phyloP scores from a whole-genome alignment of 2,888 invertebrate genomes.

The Elysia crispata region DNA sequence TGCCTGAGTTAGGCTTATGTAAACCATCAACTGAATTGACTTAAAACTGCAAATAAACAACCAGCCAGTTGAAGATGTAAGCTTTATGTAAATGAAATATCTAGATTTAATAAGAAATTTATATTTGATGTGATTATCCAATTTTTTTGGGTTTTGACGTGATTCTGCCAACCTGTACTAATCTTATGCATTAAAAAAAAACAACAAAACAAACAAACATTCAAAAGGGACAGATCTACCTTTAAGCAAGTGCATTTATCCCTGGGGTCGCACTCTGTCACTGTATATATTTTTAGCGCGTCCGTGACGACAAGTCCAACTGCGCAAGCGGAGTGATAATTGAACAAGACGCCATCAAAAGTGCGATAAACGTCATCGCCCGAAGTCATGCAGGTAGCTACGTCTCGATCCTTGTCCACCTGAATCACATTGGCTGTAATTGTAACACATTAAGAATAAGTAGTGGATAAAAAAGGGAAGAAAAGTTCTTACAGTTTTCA shows the following conservation, averaged over 20 bases:
- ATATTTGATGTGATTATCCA: too few species aligned
- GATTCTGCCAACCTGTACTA: too few species aligned
- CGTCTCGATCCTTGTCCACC: slow-evolving; percentile 17
- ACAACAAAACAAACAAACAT: too few species aligned
- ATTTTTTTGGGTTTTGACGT: too few species aligned
- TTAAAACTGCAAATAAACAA: too few species aligned
- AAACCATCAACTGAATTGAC: too few species aligned
- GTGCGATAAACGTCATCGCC: slow-evolving; percentile 49
- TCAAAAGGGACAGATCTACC: slow-evolving; percentile 2
- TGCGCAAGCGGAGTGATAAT: slow-evolving; percentile 37
- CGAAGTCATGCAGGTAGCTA: slow-evolving; percentile 44
- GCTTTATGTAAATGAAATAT: too few species aligned
- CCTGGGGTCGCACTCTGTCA: slow-evolving; percentile 38
- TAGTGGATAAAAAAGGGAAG: too few species aligned
- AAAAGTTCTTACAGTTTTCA: background rate
- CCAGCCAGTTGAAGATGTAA: too few species aligned
- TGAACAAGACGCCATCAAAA: slow-evolving; percentile 42
- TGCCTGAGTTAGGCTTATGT: too few species aligned
- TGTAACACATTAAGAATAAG: background rate
- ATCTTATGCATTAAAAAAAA: too few species aligned
- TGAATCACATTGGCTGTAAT: slow-evolving; percentile 32
- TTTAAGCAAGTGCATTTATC: slow-evolving; percentile 46
- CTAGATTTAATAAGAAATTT: too few species aligned
- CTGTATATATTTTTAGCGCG: slow-evolving; percentile 36
- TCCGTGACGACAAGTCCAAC: slow-evolving; percentile 34